Base-by-base conservation (phyloP, 2,113 vertebrate species). In the Semnornis frantzii region DNA sequence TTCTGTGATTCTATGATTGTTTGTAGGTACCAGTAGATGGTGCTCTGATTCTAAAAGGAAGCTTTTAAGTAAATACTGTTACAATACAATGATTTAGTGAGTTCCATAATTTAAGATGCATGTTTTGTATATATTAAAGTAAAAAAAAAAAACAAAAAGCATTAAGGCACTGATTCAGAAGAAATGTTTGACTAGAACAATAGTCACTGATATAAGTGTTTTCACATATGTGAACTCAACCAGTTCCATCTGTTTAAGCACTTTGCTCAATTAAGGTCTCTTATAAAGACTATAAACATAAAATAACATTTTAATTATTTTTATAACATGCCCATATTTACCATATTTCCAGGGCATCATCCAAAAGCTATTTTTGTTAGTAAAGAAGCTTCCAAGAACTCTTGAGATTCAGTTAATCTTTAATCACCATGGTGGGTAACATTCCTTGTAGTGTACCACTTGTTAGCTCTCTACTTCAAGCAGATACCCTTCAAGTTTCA, bases 261-360 rank as follows among this genome's bases (percentile, higher is more conserved):
- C 30, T 75, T 65, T 19, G 58, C 54, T 74, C 64, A 81, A 6
- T 74, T 81, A 74, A 58, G 27, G 17, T 80, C 48, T 88, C 28
- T 27, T 64, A 62, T 2, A 23, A 68, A 77, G 48, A 71, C 15
- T 52, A 46, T 12, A 28, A 60, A 71, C 4, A 57, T 57, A 28
- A 46, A 73, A 10, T n/a, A 68, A 81, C 9, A 64, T 33, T 78
- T 55, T 3, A 64, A 82, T 42, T 37, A 2, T n/a, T 71, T 75
- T 25, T 2, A 0, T 0, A 15, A 75, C 87, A 52, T 20, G 1
- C 14, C 37, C 4, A n/a, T 60, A 42, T 37, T 50, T 34, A 77
- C 71, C 3, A 2, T 21, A 30, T 33, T 48, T 66, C 7, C 37
- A 66, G 28, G 15, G 34, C 31, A 39, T 12, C 15, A 23, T 23